These are phyloP conservation scores for Montipora efflorescens DNA, from an alignment of 64 coral and sea anemone genomes.

Conservation along the genomic window DNA sequence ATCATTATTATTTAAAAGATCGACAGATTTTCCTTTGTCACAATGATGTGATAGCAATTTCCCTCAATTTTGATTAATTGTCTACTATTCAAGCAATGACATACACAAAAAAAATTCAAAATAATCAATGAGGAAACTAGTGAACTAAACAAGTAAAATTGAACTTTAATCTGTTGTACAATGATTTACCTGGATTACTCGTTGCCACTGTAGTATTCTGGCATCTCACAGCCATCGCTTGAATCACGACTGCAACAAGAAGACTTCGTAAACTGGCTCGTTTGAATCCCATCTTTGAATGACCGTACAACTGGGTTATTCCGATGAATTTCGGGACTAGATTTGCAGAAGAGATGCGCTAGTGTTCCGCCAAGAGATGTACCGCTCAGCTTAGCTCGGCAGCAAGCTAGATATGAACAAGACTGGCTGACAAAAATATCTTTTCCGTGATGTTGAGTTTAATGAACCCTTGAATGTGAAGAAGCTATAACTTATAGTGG, in stretches of 20 bases:
- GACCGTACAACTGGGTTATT: not conserved
- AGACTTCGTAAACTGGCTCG: not conserved
- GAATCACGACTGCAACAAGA: not conserved
- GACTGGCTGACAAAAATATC: not conserved
- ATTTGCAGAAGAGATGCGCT: not conserved
- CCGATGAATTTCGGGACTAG: not conserved
- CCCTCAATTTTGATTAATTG: not conserved
- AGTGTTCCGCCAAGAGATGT: not conserved
- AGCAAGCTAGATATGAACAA: not conserved
- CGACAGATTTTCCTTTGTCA: too few relatives aligned
- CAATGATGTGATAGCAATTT: not conserved
- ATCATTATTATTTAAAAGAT: too few relatives aligned
- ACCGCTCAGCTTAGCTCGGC: not conserved
- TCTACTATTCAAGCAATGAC: not conserved
- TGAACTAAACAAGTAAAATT: not conserved
- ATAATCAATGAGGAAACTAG: not conserved
- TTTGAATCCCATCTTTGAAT: not conserved
- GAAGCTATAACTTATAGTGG: not conserved
- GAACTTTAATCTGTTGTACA: not conserved
- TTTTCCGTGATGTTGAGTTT: constrained; percentile 32
- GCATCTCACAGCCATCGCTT: not conserved
- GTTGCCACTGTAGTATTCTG: constrained; percentile 3
- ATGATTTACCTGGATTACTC: not conserved
- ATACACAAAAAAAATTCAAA: not conserved
- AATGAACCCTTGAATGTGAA: constrained; percentile 11